A percentile compares a stretch with the other conserved stretches of the same genome.
phyloP scores from a whole-genome alignment of 2,113 vertebrate genomes.

The Hyla sarda region DNA sequence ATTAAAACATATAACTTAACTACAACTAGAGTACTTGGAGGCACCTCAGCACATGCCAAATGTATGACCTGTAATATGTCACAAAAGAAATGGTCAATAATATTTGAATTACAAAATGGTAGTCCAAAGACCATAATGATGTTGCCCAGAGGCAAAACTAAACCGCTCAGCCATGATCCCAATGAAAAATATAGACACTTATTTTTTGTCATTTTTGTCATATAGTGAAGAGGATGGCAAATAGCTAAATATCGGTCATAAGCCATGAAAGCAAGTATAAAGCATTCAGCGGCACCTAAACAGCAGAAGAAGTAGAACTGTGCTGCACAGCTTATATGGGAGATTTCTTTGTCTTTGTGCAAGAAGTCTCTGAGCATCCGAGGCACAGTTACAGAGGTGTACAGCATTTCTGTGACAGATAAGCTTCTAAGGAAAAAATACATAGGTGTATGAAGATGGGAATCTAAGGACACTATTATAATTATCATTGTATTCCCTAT shows the following conservation, averaged over 20 bases:
- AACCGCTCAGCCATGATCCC: constrained; percentile 62
- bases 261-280: constrained; percentile 64
- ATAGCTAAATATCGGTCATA: constrained; percentile 64
- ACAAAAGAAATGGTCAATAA: constrained; percentile 68
- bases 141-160: constrained; percentile 62
- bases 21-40: neutral
- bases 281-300: constrained; percentile 60
- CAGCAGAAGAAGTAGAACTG: constrained; percentile 65
- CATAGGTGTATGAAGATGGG: constrained; percentile 67
- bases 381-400: constrained; percentile 64
- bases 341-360: constrained; percentile 31
- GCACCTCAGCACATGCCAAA: constrained; percentile 60
- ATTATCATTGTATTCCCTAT: constrained; percentile 65
- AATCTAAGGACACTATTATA: constrained; percentile 61
- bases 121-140: constrained; percentile 64
- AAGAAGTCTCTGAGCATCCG: constrained; percentile 63
- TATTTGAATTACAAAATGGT: constrained; percentile 62
- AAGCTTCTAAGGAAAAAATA: constrained; percentile 65
- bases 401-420: constrained; percentile 67
- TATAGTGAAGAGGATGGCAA: constrained; percentile 63
- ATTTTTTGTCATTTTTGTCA: constrained; percentile 56
- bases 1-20: constrained; percentile 62
- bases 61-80: constrained; percentile 63
- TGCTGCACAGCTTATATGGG: constrained; percentile 58
- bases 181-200: constrained; percentile 61